Percentiles rank a stretch among this genome's conserved stretches.
Conservation (phyloP, 2,797 vertebrate genomes). For the Poeciliopsis infans region DNA sequence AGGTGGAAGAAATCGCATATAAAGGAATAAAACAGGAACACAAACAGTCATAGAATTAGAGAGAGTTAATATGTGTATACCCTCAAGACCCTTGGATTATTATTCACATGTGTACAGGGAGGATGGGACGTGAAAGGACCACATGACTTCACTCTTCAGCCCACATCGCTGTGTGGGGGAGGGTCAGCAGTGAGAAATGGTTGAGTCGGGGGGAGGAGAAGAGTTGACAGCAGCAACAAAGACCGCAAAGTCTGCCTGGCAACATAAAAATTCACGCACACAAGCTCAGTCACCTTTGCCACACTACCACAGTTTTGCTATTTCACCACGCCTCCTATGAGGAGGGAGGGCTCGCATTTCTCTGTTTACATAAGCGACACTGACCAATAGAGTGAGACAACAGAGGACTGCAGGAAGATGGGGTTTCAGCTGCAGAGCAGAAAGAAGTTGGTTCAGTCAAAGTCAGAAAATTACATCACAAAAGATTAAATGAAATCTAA, state of each 20-base stretch:
- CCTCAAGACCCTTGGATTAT: slow-evolving; percentile 44
- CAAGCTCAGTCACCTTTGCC: slow-evolving; percentile 64
- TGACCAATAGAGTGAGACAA: slow-evolving; percentile 36
- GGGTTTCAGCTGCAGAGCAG: not conserved
- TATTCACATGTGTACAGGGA: slow-evolving; percentile 28
- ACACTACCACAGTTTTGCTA: slow-evolving; percentile 64
- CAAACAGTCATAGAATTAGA: not conserved
- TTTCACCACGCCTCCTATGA: slow-evolving; percentile 33
- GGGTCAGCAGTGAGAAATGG: slow-evolving; percentile 14
- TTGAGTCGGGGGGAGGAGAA: slow-evolving; percentile 39
- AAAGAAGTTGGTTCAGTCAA: not conserved
- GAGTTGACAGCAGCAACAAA: slow-evolving; percentile 27
- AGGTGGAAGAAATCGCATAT: not conserved
- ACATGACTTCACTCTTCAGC: slow-evolving; percentile 51
- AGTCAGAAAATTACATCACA: not conserved
- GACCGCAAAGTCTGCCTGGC: slow-evolving; percentile 23
- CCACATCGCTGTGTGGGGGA: slow-evolving; percentile 54
- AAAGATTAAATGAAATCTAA: not conserved
- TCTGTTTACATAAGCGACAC: slow-evolving; percentile 63
- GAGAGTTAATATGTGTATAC: not conserved
- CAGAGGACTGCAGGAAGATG: not conserved
- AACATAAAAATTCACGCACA: slow-evolving; percentile 18
- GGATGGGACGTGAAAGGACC: slow-evolving; percentile 32
- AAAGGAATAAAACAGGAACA: not conserved
- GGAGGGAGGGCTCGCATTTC: slow-evolving; percentile 49